Conservation (phyloP, 2,888 invertebrate species). For the Siphonodentalium dalli region DNA sequence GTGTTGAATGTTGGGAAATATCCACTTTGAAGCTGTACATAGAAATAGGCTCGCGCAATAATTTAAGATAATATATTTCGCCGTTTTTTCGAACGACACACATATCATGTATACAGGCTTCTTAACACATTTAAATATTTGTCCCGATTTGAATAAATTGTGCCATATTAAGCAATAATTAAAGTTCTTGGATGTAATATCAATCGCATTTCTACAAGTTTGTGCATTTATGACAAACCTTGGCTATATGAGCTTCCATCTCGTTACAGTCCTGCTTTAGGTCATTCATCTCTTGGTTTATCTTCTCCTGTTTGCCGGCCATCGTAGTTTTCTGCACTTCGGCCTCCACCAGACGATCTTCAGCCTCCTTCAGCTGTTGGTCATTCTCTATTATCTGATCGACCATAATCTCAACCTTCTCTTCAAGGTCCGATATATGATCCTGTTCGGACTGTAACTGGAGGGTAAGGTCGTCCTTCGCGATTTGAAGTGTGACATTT, state of each 20-base stretch:
- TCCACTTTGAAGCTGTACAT: too few species aligned
- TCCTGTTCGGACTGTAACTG: slow-evolving; percentile 93
- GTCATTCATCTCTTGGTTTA: slow-evolving; percentile 91
- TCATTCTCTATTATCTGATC: slow-evolving; percentile 97
- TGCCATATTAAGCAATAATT: too few species aligned
- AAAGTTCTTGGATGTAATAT: too few species aligned
- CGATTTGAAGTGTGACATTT: slow-evolving; percentile 89
- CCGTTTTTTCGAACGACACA: too few species aligned
- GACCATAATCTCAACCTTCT: slow-evolving; percentile 89
- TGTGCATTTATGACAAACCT: slow-evolving; percentile 38
- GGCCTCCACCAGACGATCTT: slow-evolving; percentile 95
- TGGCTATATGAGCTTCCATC: slow-evolving; percentile 81
- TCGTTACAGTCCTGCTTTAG: slow-evolving; percentile 98
- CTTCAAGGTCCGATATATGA: slow-evolving; percentile 87
- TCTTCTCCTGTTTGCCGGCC: slow-evolving; percentile 94
- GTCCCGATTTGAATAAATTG: too few species aligned
- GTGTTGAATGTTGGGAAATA: too few species aligned
- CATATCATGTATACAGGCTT: too few species aligned
- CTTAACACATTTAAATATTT: too few species aligned
- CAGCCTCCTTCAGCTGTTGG: slow-evolving; percentile 91
- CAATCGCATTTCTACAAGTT: too few species aligned
- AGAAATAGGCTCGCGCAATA: too few species aligned
- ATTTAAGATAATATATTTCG: too few species aligned
- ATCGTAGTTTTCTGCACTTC: slow-evolving; percentile 96
- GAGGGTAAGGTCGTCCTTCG: slow-evolving; percentile 89